These are phyloP conservation scores for Desmodus rotundus DNA, from an alignment of 2,113 vertebrate species.

Conservation along the genomic window DNA sequence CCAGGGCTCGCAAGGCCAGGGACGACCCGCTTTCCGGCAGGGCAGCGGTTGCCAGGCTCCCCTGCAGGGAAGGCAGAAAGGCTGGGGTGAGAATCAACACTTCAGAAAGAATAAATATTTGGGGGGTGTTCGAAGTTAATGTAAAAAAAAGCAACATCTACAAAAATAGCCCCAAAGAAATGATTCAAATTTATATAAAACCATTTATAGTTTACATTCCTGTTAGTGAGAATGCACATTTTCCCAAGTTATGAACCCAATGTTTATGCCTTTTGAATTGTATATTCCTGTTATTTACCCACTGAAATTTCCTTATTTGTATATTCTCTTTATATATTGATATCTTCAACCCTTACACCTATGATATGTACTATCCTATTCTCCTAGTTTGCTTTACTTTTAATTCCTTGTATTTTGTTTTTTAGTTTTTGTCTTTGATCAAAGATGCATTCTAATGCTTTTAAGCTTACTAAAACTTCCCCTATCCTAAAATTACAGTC, in stretches of 20 bases:
- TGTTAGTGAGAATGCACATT: background rate
- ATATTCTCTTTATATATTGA: background rate
- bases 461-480: background rate
- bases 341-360: background rate
- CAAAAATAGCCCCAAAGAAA: background rate
- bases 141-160: background rate
- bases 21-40: constrained; percentile 90
- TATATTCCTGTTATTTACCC: background rate
- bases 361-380: background rate
- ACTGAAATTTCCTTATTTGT: background rate
- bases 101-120: background rate
- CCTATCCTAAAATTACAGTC: background rate
- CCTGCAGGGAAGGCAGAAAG: constrained; percentile 79
- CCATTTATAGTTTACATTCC: background rate
- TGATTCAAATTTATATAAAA: background rate
- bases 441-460: background rate
- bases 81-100: background rate
- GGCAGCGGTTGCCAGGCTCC: constrained; percentile 80
- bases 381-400: background rate
- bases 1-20: constrained; percentile 90
- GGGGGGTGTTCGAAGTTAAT: background rate
- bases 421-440: background rate
- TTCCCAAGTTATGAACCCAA: background rate
- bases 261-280: background rate
- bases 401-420: background rate